A percentile compares a stretch with the other conserved stretches of the same genome.
These are phyloP conservation scores for Sminthurides aquaticus DNA, from an alignment of 2,888 invertebrate genomes.

Conservation along the genomic window DNA sequence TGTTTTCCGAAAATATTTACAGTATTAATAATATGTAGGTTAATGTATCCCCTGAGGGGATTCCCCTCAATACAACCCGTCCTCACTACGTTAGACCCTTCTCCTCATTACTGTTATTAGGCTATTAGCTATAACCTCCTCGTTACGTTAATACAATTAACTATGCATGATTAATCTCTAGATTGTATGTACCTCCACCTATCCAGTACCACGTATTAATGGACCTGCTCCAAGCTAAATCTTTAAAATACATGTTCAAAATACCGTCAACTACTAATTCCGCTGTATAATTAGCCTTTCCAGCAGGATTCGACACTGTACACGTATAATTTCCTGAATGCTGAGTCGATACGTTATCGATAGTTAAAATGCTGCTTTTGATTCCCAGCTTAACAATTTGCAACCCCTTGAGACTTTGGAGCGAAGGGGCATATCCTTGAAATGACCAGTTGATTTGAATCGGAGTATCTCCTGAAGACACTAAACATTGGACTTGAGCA, in stretches of 20 bases:
- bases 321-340: constrained; percentile 48
- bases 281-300: constrained; percentile 45
- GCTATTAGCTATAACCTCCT: no score
- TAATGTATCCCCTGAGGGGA: no score
- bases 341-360: constrained; percentile 50
- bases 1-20: constrained; percentile 20
- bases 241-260: no score
- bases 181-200: no score
- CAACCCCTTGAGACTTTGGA: constrained; percentile 35
- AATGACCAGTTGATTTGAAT: constrained; percentile 47
- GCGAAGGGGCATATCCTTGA: constrained; percentile 46
- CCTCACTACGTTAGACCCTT: no score
- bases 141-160: no score
- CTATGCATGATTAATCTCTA: constrained; percentile 49
- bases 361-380: constrained; percentile 56
- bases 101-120: no score
- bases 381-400: constrained; percentile 51
- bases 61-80: neutral
- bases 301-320: constrained; percentile 45
- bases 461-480: constrained; percentile 48
- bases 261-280: constrained; percentile 40
- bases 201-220: no score
- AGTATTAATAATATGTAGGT: neutral
- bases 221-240: no score
- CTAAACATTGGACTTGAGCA: constrained; percentile 45